Evolutionary conservation across 1,140 invertebrate species (phyloP).

Genomic region (Trichomalopsis sarcophagae): DNA sequence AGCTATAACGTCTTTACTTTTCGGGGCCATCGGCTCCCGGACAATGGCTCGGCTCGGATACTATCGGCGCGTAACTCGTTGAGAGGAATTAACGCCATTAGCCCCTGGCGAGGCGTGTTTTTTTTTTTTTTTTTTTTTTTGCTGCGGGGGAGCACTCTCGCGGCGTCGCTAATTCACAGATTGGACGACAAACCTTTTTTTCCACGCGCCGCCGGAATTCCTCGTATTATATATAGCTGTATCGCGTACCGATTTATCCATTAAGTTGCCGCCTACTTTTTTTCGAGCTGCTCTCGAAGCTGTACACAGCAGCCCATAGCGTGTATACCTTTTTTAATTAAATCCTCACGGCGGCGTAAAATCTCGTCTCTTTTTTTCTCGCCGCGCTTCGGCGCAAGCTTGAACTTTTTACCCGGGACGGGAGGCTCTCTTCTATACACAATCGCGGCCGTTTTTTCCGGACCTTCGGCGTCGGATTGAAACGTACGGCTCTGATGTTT

Average conservation of each 20-base stretch:
- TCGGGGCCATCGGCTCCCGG: not conserved
- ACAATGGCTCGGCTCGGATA: not conserved
- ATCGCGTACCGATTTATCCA: slow-evolving; percentile 15
- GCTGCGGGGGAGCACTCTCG: slow-evolving; percentile 13
- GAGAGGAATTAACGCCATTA: slow-evolving; percentile 67
- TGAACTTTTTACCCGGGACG: not conserved
- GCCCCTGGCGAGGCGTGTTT: slow-evolving; percentile 31
- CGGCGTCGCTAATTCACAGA: slow-evolving; percentile 58
- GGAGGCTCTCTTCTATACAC: no score
- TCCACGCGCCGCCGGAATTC: slow-evolving; percentile 7
- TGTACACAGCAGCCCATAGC: not conserved
- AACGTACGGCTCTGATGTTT: no score
- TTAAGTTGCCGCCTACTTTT: not conserved
- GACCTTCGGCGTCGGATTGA: no score
- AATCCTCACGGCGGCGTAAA: not conserved
- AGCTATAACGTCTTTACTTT: slow-evolving; percentile 60
- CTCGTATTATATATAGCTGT: not conserved
- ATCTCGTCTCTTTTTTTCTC: not conserved
- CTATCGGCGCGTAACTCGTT: slow-evolving; percentile 58
- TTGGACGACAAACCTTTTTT: slow-evolving; percentile 59
- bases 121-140: not conserved
- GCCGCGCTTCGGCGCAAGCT: not conserved
- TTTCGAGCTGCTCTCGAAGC: not conserved
- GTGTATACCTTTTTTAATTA: slow-evolving; percentile 17
- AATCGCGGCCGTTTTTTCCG: no score